phyloP scores from a whole-genome alignment of 2,888 invertebrate genomes.

The Abrostola triplasia region DNA sequence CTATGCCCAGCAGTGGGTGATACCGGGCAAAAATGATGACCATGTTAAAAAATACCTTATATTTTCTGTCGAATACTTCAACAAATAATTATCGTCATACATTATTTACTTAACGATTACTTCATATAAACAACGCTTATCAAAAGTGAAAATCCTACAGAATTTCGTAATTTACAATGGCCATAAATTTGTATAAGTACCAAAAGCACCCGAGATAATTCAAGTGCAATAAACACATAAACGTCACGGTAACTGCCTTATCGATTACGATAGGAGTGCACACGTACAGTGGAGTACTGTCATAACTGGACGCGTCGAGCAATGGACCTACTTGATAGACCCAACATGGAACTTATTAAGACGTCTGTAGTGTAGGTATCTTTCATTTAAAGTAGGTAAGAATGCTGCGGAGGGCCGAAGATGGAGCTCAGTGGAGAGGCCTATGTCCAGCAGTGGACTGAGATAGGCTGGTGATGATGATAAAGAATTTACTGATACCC shows the following conservation, averaged over 20 bases:
- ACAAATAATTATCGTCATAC: too few species aligned
- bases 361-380: too few species aligned
- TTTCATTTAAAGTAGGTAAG: too few species aligned
- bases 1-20: too few species aligned
- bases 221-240: slow-evolving; percentile 43
- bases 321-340: not conserved
- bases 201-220: slow-evolving; percentile 22
- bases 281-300: slow-evolving; percentile 26
- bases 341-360: not conserved
- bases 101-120: not conserved
- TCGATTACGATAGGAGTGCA: slow-evolving; percentile 19
- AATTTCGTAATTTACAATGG: slow-evolving; percentile 16
- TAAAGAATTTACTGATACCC: too few species aligned
- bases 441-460: too few species aligned
- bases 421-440: too few species aligned
- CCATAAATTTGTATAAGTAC: slow-evolving; percentile 19
- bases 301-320: slow-evolving; percentile 16
- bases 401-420: too few species aligned
- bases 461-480: too few species aligned
- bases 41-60: too few species aligned
- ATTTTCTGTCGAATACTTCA: too few species aligned
- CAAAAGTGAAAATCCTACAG: slow-evolving; percentile 20
- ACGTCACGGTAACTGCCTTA: slow-evolving; percentile 14
- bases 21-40: too few species aligned
- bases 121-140: slow-evolving; percentile 24